phyloP scores from a whole-genome alignment of 1,140 invertebrate species.

The Lepidurus couesii region DNA sequence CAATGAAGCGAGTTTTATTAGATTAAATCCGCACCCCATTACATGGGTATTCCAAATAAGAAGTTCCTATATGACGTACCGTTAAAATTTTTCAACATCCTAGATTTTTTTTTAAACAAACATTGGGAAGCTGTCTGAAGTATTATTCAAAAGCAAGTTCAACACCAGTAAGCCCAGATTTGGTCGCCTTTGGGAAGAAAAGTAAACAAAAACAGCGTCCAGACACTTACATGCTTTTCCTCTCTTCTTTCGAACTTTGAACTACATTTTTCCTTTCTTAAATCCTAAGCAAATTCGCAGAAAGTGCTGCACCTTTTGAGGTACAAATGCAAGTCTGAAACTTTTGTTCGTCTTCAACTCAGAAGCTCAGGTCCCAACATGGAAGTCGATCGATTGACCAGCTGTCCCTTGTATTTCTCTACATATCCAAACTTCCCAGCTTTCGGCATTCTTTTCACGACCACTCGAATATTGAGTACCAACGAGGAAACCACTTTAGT shows the following conservation, averaged over 20 bases:
- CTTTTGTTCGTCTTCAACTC: background rate
- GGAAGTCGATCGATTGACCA: conserved; percentile 15
- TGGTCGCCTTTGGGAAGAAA: background rate
- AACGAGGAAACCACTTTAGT: background rate
- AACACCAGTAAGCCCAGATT: too few relatives aligned
- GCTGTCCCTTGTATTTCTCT: background rate
- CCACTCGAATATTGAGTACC: background rate
- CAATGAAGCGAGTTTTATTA: too few relatives aligned
- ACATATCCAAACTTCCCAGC: background rate
- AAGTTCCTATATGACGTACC: too few relatives aligned
- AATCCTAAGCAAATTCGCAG: background rate
- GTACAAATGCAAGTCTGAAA: background rate
- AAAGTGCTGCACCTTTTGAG: background rate
- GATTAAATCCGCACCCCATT: too few relatives aligned
- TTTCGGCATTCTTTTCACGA: conserved; percentile 9
- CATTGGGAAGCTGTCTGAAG: too few relatives aligned
- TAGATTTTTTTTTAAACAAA: too few relatives aligned
- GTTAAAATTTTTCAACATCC: too few relatives aligned
- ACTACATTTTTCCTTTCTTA: background rate
- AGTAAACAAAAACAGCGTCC: background rate
- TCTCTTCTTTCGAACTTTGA: background rate
- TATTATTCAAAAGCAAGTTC: too few relatives aligned
- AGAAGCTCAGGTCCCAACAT: background rate
- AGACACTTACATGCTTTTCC: background rate
- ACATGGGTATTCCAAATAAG: too few relatives aligned